Conservation (phyloP, 2,888 invertebrate species). For the Meteorus colon region DNA sequence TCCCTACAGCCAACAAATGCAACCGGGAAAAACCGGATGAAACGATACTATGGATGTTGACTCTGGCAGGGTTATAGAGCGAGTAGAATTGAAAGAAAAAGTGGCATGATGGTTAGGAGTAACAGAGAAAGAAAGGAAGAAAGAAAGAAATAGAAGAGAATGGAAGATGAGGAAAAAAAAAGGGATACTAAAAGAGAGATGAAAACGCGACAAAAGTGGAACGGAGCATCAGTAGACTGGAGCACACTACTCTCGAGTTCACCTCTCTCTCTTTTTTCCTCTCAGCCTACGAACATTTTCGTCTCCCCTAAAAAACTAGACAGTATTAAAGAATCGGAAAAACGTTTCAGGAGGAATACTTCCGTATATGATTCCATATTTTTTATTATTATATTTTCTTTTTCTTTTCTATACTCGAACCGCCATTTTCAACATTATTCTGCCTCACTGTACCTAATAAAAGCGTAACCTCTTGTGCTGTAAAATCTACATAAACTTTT, state of each 20-base stretch:
- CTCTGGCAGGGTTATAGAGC: conserved; percentile 40
- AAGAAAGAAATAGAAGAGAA: conserved; percentile 3
- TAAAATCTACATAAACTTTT: conserved; percentile 10
- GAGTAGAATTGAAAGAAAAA: conserved; percentile 39
- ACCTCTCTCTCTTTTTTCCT: not conserved
- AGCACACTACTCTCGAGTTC: conserved; percentile 20
- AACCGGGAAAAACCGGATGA: conserved; percentile 11
- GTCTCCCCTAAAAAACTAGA: conserved; percentile 23
- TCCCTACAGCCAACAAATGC: conserved; percentile 7
- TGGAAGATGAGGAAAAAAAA: conserved; percentile 9
- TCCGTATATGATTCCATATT: conserved; percentile 9
- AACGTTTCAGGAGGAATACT: conserved; percentile 21
- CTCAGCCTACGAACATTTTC: conserved; percentile 12
- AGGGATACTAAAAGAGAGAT: conserved; percentile 30
- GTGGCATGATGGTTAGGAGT: not conserved
- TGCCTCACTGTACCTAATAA: not conserved
- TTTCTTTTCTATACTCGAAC: conserved; percentile 1
- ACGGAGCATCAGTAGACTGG: conserved; percentile 31
- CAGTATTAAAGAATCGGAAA: conserved; percentile 31
- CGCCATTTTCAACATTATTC: not conserved
- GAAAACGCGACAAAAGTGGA: conserved; percentile 28
- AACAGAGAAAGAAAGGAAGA: conserved; percentile 24
- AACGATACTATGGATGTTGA: conserved; percentile 20
- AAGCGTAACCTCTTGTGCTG: not conserved
- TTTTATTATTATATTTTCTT: not conserved